A percentile compares a stretch with the other conserved stretches of the same genome.
phyloP scores from a whole-genome alignment of 2,797 vertebrate genomes.

The Phrynocephalus guinanensis region DNA sequence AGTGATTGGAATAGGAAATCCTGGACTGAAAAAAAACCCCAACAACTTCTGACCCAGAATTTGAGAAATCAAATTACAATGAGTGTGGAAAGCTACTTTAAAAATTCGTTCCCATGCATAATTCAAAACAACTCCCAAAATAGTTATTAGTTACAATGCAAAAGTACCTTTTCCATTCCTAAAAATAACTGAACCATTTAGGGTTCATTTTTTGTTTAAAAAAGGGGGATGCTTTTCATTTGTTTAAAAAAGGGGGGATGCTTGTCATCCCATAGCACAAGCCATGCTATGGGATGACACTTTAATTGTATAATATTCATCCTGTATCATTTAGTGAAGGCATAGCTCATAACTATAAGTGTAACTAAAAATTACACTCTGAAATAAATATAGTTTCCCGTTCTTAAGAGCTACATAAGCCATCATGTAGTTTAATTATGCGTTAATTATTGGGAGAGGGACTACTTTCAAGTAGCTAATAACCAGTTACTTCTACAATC shows the following conservation, averaged over 20 bases:
- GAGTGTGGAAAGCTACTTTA: background rate
- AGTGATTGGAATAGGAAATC: no score
- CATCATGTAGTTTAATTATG: background rate
- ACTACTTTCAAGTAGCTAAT: background rate
- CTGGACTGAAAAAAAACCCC: no score
- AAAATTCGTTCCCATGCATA: background rate
- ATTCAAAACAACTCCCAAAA: slow-evolving; percentile 35
- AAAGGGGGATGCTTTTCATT: no score
- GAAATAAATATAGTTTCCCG: background rate
- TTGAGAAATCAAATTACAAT: no score
- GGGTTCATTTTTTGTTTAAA: background rate
- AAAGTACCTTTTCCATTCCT: background rate
- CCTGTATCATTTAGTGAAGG: background rate
- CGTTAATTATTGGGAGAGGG: background rate
- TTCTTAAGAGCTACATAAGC: background rate
- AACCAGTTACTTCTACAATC: background rate
- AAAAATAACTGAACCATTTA: background rate
- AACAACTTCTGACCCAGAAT: no score
- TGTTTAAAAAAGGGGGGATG: background rate
- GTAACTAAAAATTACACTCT: background rate
- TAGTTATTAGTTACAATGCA: background rate
- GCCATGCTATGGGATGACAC: background rate
- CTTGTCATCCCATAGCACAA: background rate
- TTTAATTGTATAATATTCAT: background rate
- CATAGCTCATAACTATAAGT: background rate